These are phyloP conservation scores for Mobula hypostoma DNA, from an alignment of 2,113 vertebrate species.

Conservation along the genomic window DNA sequence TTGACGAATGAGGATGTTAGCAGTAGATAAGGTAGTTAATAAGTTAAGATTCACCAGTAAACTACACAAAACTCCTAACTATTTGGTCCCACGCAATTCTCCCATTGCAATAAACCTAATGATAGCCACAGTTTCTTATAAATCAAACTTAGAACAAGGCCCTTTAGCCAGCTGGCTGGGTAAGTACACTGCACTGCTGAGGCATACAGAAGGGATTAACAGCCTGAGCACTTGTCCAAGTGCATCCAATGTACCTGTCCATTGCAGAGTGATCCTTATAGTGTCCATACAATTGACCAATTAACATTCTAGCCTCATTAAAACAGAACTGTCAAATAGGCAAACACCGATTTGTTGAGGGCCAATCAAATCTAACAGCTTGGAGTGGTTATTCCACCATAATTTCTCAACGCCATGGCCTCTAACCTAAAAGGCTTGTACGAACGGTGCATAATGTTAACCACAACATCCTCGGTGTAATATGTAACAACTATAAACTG, in stretches of 20 bases:
- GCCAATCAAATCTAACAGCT: no score
- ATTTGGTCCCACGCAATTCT: not conserved
- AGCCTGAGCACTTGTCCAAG: no score
- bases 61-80: not conserved
- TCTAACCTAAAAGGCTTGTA: not conserved
- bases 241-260: not conserved
- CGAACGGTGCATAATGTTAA: not conserved
- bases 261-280: not conserved
- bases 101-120: not conserved
- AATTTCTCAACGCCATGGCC: not conserved
- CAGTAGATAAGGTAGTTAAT: not conserved
- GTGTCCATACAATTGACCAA: no score
- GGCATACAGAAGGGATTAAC: no score
- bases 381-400: no score
- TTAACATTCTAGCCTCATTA: no score
- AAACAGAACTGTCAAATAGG: no score
- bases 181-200: no score
- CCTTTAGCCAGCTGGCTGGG: not conserved
- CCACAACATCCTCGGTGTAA: not conserved
- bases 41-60: not conserved
- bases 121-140: not conserved
- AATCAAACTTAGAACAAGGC: not conserved
- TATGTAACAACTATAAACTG: no score
- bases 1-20: no score
- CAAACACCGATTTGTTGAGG: no score